phyloP scores from a whole-genome alignment of 1,140 invertebrate species.

The Orius insidiosus region DNA sequence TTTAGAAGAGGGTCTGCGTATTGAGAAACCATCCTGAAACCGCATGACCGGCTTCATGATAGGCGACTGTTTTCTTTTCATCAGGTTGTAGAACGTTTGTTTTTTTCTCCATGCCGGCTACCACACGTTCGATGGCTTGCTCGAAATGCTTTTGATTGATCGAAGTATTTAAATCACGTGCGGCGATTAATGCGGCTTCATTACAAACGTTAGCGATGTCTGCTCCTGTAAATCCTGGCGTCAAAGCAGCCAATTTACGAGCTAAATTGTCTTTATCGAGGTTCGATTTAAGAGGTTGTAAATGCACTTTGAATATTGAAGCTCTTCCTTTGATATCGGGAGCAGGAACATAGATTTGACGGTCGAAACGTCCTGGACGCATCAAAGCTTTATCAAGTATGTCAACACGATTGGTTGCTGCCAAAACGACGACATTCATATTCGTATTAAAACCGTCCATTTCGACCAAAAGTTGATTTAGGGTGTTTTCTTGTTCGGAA shows the following conservation, averaged over 20 bases:
- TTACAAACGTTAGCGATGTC: slow-evolving; percentile 99
- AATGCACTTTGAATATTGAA: slow-evolving; percentile 85
- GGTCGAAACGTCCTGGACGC: slow-evolving; percentile 94
- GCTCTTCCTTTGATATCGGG: slow-evolving; percentile 96
- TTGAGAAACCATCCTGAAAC: slow-evolving; percentile 97
- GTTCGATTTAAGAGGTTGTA: slow-evolving; percentile 71
- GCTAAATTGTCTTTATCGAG: slow-evolving; percentile 78
- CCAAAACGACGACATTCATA: slow-evolving; percentile 94
- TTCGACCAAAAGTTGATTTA: no score
- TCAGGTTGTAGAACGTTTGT: slow-evolving; percentile 95
- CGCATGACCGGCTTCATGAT: slow-evolving; percentile 98
- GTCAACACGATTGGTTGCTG: slow-evolving; percentile 97
- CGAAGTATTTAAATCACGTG: slow-evolving; percentile 62
- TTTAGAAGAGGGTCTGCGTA: slow-evolving; percentile 95
- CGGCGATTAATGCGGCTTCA: slow-evolving; percentile 94
- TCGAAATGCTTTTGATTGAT: slow-evolving; percentile 93
- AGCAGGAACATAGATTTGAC: slow-evolving; percentile 95
- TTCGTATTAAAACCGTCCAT: slow-evolving; percentile 96
- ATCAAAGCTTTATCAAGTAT: slow-evolving; percentile 95
- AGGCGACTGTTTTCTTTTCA: slow-evolving; percentile 96
- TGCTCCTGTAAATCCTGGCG: slow-evolving; percentile 87
- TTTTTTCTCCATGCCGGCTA: slow-evolving; percentile 96
- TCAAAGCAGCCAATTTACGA: slow-evolving; percentile 87
- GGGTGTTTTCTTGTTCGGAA: slow-evolving; percentile 96
- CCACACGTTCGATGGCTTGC: slow-evolving; percentile 87